Evolutionary conservation across 1,140 invertebrate genomes (phyloP).

Genomic region (Latrodectus geometricus): DNA sequence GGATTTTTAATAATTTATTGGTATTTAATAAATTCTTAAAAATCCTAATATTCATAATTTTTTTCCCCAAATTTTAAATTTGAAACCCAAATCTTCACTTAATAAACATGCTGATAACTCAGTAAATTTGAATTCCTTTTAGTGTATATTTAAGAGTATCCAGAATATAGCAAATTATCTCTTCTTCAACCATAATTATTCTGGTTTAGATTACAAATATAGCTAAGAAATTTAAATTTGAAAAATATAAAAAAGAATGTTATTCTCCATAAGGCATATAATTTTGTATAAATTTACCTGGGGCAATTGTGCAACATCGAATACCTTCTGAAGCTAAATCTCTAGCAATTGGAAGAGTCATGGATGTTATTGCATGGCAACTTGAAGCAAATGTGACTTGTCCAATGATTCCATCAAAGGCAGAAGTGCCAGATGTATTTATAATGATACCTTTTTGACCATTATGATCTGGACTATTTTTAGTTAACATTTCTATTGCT

Average conservation of each 20-base stretch:
- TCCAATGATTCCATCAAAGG: constrained; percentile 95
- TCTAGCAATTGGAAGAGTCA: constrained; percentile 73
- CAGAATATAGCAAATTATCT: no score
- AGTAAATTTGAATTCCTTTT: no score
- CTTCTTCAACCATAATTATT: no score
- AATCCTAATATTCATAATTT: no score
- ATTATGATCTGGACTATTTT: constrained; percentile 82
- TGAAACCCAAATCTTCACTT: no score
- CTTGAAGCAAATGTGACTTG: constrained; percentile 78
- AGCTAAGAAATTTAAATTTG: no score
- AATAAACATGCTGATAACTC: no score
- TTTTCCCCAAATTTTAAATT: no score
- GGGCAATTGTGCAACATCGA: constrained; percentile 73
- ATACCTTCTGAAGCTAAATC: constrained; percentile 72
- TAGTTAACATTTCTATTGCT: constrained; percentile 81
- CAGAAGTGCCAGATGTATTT: constrained; percentile 95
- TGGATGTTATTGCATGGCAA: constrained; percentile 72
- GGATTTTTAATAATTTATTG: no score
- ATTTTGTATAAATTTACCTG: constrained; percentile 68
- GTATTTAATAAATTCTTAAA: no score
- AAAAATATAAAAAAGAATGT: neutral
- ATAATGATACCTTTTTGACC: constrained; percentile 92
- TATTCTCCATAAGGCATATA: neutral
- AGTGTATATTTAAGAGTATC: no score
- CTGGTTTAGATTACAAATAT: no score